phyloP scores from a whole-genome alignment of 2,113 vertebrate species.

The Climacteris rufus region DNA sequence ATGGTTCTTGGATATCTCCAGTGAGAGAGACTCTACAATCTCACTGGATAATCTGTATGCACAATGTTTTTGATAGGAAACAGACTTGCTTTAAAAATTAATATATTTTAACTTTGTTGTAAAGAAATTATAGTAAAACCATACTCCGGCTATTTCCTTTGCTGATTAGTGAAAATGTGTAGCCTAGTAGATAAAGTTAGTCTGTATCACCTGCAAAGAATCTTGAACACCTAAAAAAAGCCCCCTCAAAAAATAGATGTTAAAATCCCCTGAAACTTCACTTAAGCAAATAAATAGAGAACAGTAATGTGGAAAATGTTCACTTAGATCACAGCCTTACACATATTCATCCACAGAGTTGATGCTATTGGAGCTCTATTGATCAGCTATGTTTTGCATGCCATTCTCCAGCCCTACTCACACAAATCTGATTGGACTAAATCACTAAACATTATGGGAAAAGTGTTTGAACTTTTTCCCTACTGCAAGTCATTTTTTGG shows the following conservation, averaged over 20 bases:
- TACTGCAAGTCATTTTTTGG: neutral
- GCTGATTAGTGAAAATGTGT: neutral
- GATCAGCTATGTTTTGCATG: neutral
- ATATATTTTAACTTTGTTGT: neutral
- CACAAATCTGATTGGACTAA: neutral
- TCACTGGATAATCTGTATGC: neutral
- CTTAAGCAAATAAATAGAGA: neutral
- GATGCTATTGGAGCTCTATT: neutral
- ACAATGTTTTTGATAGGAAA: neutral
- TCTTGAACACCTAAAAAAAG: neutral
- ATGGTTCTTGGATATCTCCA: neutral
- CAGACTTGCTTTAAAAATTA: rapidly evolving
- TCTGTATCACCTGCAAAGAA: neutral
- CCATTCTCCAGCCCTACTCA: neutral
- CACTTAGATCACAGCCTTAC: neutral
- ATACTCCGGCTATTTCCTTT: neutral
- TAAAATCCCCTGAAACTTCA: neutral
- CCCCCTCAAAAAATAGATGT: neutral
- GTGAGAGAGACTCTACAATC: neutral
- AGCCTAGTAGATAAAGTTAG: neutral
- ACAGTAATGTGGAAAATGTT: neutral
- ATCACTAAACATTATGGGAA: neutral
- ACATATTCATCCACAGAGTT: rapidly evolving
- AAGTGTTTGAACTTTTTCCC: neutral
- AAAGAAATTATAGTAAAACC: neutral